Evolutionary conservation across 2,888 invertebrate species (phyloP).

Genomic region (Phania funesta): DNA sequence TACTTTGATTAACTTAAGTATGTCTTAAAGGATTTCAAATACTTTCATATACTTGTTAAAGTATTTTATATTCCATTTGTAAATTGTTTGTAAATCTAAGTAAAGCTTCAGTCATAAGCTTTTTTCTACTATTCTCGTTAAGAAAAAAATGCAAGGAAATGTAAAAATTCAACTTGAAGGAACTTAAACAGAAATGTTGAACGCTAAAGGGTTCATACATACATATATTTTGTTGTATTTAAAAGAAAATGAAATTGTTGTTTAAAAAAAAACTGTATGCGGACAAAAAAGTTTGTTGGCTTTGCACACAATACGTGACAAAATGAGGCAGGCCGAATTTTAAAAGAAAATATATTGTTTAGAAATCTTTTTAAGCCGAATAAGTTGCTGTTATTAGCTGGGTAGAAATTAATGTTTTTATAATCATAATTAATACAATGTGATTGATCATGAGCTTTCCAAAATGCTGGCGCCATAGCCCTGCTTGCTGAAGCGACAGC

Average conservation of each 20-base stretch:
- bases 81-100: constrained; percentile 63
- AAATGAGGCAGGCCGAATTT: constrained; percentile 7
- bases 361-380: not conserved
- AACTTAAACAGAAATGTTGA: not conserved
- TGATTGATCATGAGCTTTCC: too few species aligned
- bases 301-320: constrained; percentile 5
- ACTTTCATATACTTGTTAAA: not conserved
- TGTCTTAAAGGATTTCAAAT: constrained; percentile 23
- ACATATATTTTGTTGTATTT: not conserved
- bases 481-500: too few species aligned
- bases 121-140: not conserved
- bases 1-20: constrained; percentile 25
- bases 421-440: too few species aligned
- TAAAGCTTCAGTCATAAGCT: constrained; percentile 46
- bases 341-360: too few species aligned
- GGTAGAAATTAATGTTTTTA: not conserved
- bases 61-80: constrained; percentile 52
- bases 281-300: not conserved
- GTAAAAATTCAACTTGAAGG: not conserved
- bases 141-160: not conserved
- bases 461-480: too few species aligned
- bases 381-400: not conserved
- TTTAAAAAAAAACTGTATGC: constrained; percentile 31
- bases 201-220: not conserved
- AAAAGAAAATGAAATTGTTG: not conserved